phyloP scores from a whole-genome alignment of 2,113 vertebrate genomes.

The Vicugna pacos region DNA sequence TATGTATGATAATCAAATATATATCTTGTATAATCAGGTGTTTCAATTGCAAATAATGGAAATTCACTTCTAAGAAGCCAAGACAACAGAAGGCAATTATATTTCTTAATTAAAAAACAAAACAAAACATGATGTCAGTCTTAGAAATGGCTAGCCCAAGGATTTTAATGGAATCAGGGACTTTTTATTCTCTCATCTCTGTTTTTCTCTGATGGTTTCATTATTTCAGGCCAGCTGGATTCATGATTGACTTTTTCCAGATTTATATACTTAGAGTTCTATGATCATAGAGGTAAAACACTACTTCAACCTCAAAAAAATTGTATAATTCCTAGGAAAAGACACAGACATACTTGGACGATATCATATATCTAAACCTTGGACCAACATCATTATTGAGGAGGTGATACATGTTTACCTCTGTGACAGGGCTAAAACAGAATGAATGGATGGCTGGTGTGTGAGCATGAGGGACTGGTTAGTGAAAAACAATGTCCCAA shows the following conservation, averaged over 20 bases:
- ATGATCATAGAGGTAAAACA: background rate
- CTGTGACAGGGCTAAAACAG: background rate
- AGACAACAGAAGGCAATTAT: background rate
- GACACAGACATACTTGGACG: background rate
- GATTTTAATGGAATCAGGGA: background rate
- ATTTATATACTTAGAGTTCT: background rate
- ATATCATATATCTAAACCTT: background rate
- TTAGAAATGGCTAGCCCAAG: background rate
- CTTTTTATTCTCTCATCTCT: background rate
- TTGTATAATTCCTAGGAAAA: background rate
- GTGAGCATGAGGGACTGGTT: background rate
- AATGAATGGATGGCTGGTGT: background rate
- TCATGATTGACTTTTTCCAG: background rate
- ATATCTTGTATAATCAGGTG: background rate
- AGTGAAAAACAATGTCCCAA: background rate
- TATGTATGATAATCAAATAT: background rate
- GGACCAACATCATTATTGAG: background rate
- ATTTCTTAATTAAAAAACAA: slow-evolving; percentile 3
- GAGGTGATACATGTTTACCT: background rate
- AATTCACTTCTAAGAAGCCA: background rate
- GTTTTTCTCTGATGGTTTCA: background rate
- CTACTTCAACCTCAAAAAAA: background rate
- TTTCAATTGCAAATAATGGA: slow-evolving; percentile 12
- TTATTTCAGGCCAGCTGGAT: background rate
- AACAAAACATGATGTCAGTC: background rate